These are phyloP conservation scores for mouse (Mus musculus) DNA, from an alignment of 2,113 vertebrate species.

Conservation along the genomic window DNA sequence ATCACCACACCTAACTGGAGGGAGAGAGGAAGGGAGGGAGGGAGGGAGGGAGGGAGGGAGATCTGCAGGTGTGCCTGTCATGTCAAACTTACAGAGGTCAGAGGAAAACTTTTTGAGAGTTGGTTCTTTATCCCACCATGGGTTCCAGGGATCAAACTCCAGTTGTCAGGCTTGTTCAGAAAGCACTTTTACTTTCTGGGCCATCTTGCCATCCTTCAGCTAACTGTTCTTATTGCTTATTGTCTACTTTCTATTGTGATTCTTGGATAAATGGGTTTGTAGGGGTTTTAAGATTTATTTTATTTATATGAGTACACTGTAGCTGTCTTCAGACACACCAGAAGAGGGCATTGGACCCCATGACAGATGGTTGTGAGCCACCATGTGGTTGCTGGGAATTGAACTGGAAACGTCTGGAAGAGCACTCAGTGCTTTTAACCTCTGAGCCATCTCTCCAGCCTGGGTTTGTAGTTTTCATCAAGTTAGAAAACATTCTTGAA, in stretches of 20 bases:
- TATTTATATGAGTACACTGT: too few relatives aligned
- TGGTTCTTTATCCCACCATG: not conserved
- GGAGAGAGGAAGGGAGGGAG: too few relatives aligned
- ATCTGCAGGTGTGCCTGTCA: not conserved
- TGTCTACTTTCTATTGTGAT: not conserved
- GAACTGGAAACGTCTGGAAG: too few relatives aligned
- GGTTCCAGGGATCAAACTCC: not conserved
- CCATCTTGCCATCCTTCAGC: not conserved
- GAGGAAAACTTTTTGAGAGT: not conserved
- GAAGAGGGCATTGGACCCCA: too few relatives aligned
- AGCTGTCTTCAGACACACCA: too few relatives aligned
- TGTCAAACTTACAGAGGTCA: not conserved
- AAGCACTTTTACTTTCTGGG: not conserved
- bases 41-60: too few relatives aligned
- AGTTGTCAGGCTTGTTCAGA: not conserved
- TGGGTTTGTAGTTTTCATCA: not conserved
- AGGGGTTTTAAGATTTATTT: too few relatives aligned
- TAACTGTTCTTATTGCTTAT: not conserved
- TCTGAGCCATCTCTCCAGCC: too few relatives aligned
- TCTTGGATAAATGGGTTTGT: slow-evolving; percentile 34
- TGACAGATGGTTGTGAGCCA: too few relatives aligned
- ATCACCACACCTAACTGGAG: not conserved
- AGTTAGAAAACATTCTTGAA: not conserved
- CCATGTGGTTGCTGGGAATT: too few relatives aligned
- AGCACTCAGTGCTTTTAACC: too few relatives aligned